Evolutionary conservation across 2,113 vertebrate genomes (phyloP), one percentile per base, ranked within the genome.

Genomic region (Suncus etruscus): DNA sequence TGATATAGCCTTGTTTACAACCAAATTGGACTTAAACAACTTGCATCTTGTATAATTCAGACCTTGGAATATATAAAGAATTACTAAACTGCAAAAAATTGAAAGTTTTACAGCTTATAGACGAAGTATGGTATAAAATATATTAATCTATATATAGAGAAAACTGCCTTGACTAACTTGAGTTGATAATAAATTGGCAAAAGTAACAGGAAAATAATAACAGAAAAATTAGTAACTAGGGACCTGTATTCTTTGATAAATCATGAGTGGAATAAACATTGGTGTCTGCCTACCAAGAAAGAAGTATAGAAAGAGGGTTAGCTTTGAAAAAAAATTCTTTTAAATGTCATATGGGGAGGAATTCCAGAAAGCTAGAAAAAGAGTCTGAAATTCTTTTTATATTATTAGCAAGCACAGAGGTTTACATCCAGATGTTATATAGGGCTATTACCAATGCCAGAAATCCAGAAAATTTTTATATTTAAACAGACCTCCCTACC

Each of bases 121-220:
- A 83, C 48, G 76, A 80, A 80, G 73, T 90, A 86, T 72, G 20
- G 31, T 65, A 83, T n/a, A 91, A 84, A 74, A 6, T 15, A 89
- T 79, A 87, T 79, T 72, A 51, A 86, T 91, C 77, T 58, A 4
- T 15, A 80, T 81, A 5, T 45, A 65, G 54, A 58, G 69, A 91
- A 75, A 65, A 76, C 31, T 65, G n/a, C 27, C 80, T 91, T 50
- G 18, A 80, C 89, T 90, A 20, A 2, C 32, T 87, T 29, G 18
- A 8, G 5, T 83, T 7, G 6, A 11, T 78, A 45, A 86, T 74
- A 78, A 90, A 72, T 58, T 22, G 51, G 73, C 69, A 12, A 15
- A 58, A 86, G 18, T 7, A 48, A 31, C 8, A 48, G 75, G 27
- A n/a, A 65, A 25, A 69, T 3, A 31, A 5, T 77, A 84, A 78